Conservation (phyloP, 2,797 vertebrate species). For the Lacerta bilineata region DNA sequence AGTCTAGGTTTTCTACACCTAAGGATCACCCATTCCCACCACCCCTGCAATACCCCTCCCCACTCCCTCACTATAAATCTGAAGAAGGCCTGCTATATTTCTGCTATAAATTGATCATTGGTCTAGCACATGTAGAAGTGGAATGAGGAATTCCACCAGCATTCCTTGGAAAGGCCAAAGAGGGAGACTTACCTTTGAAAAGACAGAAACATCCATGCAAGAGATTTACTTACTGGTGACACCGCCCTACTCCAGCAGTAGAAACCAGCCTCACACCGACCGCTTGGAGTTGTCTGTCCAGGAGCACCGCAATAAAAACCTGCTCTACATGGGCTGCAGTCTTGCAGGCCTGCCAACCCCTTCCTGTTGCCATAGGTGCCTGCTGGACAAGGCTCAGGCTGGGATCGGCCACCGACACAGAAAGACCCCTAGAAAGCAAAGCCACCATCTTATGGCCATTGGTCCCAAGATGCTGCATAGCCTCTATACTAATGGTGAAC, state of each 20-base stretch:
- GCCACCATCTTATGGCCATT: background rate
- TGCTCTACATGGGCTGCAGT: conserved; percentile 83
- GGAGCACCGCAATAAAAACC: conserved; percentile 85
- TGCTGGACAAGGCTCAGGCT: conserved; percentile 82
- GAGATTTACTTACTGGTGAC: conserved; percentile 81
- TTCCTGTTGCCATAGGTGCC: conserved; percentile 80
- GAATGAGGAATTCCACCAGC: no score
- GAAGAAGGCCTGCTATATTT: no score
- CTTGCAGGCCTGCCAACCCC: conserved; percentile 74
- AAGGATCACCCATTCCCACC: no score
- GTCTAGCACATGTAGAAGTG: background rate
- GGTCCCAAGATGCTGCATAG: background rate
- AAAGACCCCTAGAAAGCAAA: conserved; percentile 84
- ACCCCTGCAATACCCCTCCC: no score
- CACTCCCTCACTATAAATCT: no score
- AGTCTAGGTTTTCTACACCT: no score
- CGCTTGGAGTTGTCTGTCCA: conserved; percentile 82
- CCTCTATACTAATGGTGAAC: background rate
- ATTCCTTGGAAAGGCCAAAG: background rate
- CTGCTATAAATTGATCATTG: background rate
- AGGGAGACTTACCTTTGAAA: background rate
- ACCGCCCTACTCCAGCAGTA: conserved; percentile 86
- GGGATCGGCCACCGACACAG: conserved; percentile 81
- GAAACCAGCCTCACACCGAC: conserved; percentile 86
- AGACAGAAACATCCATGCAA: background rate